Evolutionary conservation across 1,140 invertebrate genomes (phyloP), one percentile per base, ranked within the genome.

Genomic region (Glomeris maerens): DNA sequence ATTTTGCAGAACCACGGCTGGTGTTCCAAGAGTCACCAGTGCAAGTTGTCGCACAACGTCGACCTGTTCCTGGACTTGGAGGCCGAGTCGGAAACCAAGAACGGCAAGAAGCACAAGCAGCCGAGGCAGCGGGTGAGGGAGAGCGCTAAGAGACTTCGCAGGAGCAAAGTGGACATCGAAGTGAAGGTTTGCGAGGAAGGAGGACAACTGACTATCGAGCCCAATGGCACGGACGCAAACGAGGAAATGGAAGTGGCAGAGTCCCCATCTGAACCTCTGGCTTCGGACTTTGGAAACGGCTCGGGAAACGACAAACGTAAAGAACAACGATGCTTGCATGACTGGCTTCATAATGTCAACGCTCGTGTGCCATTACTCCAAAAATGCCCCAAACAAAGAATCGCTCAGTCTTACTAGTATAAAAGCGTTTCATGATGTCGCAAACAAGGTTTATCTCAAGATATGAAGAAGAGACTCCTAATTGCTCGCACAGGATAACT

Each of bases 281-380:
- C 22, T 40, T 27, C 40, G 23, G 27, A 29, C 4, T 52, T 14
- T 27, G 17, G 23, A 21, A 14, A 17, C 5, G 5, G 5, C n/a
- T n/a, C n/a, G n/a, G n/a, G n/a, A n/a, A n/a, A n/a, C n/a, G n/a
- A n/a, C n/a, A n/a, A n/a, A n/a, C n/a, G n/a, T n/a, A n/a, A n/a
- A n/a, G n/a, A n/a, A n/a, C n/a, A n/a, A 64, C 59, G 70, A 72
- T 60, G 67, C 70, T 5, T 72, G 71, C 50, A 72, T 72, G 69
- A 72, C 70, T 20, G 70, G 67, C 2, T 70, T 62, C 47, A 60
- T 61, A 26, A 62, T 72, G 49, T 59, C n/a, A n/a, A n/a, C n/a
- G n/a, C n/a, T n/a, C n/a, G n/a, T n/a, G n/a, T n/a, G n/a, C n/a
- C n/a, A n/a, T n/a, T n/a, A n/a, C n/a, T n/a, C n/a, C n/a, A n/a